Evolutionary conservation across 2,888 invertebrate genomes (phyloP), one percentile per base, ranked within the genome.

Genomic region (Orchesella flavescens): DNA sequence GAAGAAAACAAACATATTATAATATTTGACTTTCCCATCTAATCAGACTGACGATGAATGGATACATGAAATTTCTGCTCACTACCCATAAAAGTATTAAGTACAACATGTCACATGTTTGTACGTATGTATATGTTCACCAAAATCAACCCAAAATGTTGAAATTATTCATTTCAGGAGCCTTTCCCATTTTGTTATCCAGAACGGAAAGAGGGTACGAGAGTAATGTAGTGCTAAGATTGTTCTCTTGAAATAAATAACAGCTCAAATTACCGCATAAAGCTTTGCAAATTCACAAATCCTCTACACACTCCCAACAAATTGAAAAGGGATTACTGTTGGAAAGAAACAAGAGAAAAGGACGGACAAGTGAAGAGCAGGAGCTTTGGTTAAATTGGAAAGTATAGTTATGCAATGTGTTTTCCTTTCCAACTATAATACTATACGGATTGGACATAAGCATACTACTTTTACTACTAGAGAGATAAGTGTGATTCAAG

Each of bases 211-310:
- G 53, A n/a, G 13, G 10, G 10, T 2, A 5, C 53, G 19, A 46
- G 19, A 46, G 57, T 57, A 57, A 44, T 69, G 63, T 44, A 53
- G 73, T 74, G 59, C 46, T 24, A 17, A 69, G 75, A 49, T 63
- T 69, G 10, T 55, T 65, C 76, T 72, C 49, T 59, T 77, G 78
- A 78, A 80, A 80, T 80, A 80, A 72, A 73, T 80, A 80, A 73
- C 72, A 80, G 80, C 73, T 80, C 80, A 80, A 80, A 80, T 80
- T 80, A 80, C 80, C 66, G 15, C 72, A 69, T 72, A 65, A 72
- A 79, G 72, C 79, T 79, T 79, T 73, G 80, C 80, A 80, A 80
- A 80, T 80, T 80, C 80, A 80, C 80, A 80, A 80, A 80, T 80
- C 80, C 80, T 80, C 80, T 57, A 57, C 80, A 80, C 78, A 78